phyloP scores from a whole-genome alignment of 2,797 vertebrate species.

The Acrossocheilus fasciatus region DNA sequence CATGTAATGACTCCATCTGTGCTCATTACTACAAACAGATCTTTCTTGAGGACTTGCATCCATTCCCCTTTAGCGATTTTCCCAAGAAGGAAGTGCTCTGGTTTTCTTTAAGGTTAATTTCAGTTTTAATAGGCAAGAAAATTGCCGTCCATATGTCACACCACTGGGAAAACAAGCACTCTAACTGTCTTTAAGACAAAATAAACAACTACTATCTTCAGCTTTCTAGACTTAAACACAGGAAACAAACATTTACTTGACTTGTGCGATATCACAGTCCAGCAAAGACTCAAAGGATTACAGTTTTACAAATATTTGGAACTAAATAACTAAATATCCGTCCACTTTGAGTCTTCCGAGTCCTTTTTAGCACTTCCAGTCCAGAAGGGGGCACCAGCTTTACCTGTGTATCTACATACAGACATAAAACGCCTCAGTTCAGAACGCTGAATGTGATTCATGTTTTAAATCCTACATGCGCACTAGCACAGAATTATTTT shows the following conservation, averaged over 20 bases:
- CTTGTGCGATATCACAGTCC: neutral
- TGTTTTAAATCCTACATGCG: neutral
- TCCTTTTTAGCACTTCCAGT: constrained; percentile 59
- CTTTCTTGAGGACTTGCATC: neutral
- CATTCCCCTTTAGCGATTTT: constrained; percentile 14
- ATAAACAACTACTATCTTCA: neutral
- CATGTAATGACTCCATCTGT: neutral
- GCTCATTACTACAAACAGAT: neutral
- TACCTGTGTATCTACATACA: constrained; percentile 79
- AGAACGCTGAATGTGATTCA: neutral
- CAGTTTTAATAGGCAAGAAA: constrained; percentile 16
- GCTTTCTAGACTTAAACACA: neutral
- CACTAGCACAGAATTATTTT: neutral
- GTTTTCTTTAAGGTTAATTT: constrained; percentile 9
- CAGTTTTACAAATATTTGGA: neutral
- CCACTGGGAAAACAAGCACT: neutral
- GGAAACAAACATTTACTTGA: constrained; percentile 2
- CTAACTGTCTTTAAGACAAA: neutral
- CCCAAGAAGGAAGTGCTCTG: neutral
- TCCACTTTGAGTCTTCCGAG: constrained; percentile 41
- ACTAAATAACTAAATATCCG: constrained; percentile 15
- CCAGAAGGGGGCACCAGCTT: constrained; percentile 47
- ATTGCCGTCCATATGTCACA: neutral
- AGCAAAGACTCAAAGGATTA: constrained; percentile 8
- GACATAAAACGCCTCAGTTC: constrained; percentile 62